These are phyloP conservation scores for Dinothrombium tinctorium DNA, from an alignment of 1,140 invertebrate genomes.

Conservation along the genomic window DNA sequence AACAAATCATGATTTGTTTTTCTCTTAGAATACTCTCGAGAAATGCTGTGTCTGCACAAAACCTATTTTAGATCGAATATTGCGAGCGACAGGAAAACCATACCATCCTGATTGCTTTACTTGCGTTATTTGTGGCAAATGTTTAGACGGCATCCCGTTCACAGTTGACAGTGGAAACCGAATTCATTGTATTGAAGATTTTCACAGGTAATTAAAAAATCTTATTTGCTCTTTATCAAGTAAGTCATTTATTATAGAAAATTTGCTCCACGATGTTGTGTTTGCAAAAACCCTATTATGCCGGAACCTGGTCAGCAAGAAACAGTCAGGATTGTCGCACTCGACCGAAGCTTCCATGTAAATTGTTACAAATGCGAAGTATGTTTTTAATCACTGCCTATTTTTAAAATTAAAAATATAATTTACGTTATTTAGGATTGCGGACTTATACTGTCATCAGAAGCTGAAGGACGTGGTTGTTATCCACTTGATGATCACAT, in stretches of 20 bases:
- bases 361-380: slow-evolving; percentile 91
- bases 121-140: slow-evolving; percentile 80
- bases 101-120: slow-evolving; percentile 89
- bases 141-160: slow-evolving; percentile 89
- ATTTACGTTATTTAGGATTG: slow-evolving; percentile 56
- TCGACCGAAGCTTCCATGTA: slow-evolving; percentile 90
- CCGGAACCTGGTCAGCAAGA: slow-evolving; percentile 83
- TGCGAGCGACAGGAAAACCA: slow-evolving; percentile 35
- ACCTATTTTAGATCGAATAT: slow-evolving; percentile 79
- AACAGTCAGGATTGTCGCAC: slow-evolving; percentile 82
- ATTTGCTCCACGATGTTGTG: slow-evolving; percentile 91
- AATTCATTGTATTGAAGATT: slow-evolving; percentile 96
- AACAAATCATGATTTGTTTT: too few species aligned
- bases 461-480: slow-evolving; percentile 79
- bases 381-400: slow-evolving; percentile 15
- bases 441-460: slow-evolving; percentile 65
- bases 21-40: slow-evolving; percentile 78
- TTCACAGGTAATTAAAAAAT: too few species aligned
- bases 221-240: too few species aligned
- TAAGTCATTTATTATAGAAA: too few species aligned
- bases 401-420: neutral
- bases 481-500: slow-evolving; percentile 93
- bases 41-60: slow-evolving; percentile 91
- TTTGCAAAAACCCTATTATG: slow-evolving; percentile 61
- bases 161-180: slow-evolving; percentile 94